Base-by-base conservation (phyloP, 2,113 vertebrate genomes). In the Callospermophilus lateralis region DNA sequence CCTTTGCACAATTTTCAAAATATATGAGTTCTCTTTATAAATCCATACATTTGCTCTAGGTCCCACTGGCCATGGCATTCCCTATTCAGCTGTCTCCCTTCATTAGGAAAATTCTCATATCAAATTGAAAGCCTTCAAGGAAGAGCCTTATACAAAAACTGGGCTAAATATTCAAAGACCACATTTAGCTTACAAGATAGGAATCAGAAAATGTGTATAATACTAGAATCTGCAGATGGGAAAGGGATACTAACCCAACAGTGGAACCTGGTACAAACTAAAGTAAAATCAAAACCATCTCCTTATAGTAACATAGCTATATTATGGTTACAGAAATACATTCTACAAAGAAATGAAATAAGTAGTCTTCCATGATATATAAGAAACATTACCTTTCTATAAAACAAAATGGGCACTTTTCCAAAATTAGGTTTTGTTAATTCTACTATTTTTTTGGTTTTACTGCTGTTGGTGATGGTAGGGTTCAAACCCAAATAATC, bases 221-320 rank as follows among this genome's bases (percentile, higher is more conserved):
- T 72, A 84, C 16, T 42, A 95, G 58, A 96, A 89, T 45, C 17
- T 63, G 7, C 20, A 93, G 77, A 30, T 22, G 28, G 16, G 6
- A 93, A 87, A n/a, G 22, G 53, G 84, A 86, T 12, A 68, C 11
- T 2, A 72, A 28, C 39, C 48, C 74, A 95, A 94, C 68, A 88
- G 8, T 80, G 26, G 45, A 93, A 84, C 1, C 3, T 88, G 17
- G 20, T 77, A 1, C 4, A 84, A 65, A 95, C 22, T 79, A 83
- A 92, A 80, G 9, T 83, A 84, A 97, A 92, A 93, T 51, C 63
- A 97, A 87, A 96, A 80, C 84, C 32, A 84, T 48, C 34, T 85
- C 78, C 68, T 4, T 39, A 80, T 1, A 93, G 26, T 39, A 15
- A 70, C 4, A 90, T 3, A 73, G 26, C 32, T 89, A 94, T 39